Percentiles rank a stretch among this genome's conserved stretches.
Conservation (phyloP, 2,797 vertebrate species). For the Melanogrammus aeglefinus region DNA sequence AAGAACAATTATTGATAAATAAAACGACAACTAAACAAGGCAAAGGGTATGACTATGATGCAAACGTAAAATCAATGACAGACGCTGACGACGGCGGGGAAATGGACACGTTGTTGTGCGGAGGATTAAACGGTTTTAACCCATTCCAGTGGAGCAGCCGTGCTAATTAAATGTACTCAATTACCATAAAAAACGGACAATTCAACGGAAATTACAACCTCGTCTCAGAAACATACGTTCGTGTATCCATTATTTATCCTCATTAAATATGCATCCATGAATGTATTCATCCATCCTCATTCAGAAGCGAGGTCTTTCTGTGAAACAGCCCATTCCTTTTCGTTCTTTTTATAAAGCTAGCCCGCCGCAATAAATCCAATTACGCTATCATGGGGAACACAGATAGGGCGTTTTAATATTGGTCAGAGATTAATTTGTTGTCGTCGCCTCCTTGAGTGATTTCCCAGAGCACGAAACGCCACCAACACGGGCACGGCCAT, state of each 20-base stretch:
- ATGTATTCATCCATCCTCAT: slow-evolving; percentile 37
- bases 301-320: slow-evolving; percentile 18
- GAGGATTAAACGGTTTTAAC: too few relatives aligned
- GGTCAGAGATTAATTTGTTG: slow-evolving; percentile 38
- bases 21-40: too few relatives aligned
- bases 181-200: not conserved
- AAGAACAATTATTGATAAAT: too few relatives aligned
- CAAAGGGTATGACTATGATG: too few relatives aligned
- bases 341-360: slow-evolving; percentile 21
- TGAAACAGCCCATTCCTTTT: too few relatives aligned
- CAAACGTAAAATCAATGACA: too few relatives aligned
- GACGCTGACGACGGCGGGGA: too few relatives aligned
- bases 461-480: slow-evolving; percentile 24
- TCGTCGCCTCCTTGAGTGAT: slow-evolving; percentile 42
- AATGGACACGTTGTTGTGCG: too few relatives aligned
- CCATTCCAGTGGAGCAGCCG: not conserved
- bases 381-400: slow-evolving; percentile 41
- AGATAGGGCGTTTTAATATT: slow-evolving; percentile 46
- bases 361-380: slow-evolving; percentile 43
- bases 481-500: slow-evolving; percentile 16
- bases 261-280: slow-evolving; percentile 10
- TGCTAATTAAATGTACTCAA: not conserved
- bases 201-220: not conserved
- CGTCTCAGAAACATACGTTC: slow-evolving; percentile 9
- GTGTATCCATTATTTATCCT: slow-evolving; percentile 38